phyloP scores from a whole-genome alignment of 2,888 invertebrate genomes.

The Lochmaea capreae region DNA sequence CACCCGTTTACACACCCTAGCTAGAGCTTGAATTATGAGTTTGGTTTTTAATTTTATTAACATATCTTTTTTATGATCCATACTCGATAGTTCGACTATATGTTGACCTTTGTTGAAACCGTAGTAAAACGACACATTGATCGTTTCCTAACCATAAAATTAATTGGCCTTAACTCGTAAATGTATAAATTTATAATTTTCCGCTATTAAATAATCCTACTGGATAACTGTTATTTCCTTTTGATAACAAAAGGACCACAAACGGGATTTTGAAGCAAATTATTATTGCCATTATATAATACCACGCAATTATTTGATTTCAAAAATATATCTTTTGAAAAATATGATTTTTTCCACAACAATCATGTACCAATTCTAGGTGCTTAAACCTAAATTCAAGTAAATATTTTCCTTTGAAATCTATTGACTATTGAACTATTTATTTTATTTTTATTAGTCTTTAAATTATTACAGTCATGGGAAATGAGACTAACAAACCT shows the following conservation, averaged over 20 bases:
- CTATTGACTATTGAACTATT: no score
- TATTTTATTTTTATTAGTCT: no score
- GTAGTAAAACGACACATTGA: constrained; percentile 47
- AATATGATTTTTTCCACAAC: no score
- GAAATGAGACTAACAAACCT: no score
- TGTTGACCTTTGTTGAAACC: constrained; percentile 45
- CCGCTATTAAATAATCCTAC: constrained; percentile 50
- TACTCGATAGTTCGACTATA: constrained; percentile 56
- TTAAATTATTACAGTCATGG: no score
- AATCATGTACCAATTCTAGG: no score
- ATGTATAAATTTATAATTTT: constrained; percentile 61
- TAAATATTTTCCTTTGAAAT: no score
- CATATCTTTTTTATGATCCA: constrained; percentile 57
- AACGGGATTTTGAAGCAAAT: neutral
- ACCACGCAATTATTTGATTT: neutral
- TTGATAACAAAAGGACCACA: constrained; percentile 18
- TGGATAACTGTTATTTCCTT: constrained; percentile 39
- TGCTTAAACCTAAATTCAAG: no score
- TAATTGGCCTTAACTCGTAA: constrained; percentile 62
- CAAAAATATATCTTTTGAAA: no score
- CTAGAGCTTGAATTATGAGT: constrained; percentile 50
- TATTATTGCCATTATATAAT: neutral
- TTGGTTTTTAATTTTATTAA: constrained; percentile 58
- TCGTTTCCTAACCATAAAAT: constrained; percentile 59
- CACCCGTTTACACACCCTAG: constrained; percentile 63